These are phyloP conservation scores for Acridotheres tristis DNA, from an alignment of 2,797 vertebrate species.

Conservation along the genomic window DNA sequence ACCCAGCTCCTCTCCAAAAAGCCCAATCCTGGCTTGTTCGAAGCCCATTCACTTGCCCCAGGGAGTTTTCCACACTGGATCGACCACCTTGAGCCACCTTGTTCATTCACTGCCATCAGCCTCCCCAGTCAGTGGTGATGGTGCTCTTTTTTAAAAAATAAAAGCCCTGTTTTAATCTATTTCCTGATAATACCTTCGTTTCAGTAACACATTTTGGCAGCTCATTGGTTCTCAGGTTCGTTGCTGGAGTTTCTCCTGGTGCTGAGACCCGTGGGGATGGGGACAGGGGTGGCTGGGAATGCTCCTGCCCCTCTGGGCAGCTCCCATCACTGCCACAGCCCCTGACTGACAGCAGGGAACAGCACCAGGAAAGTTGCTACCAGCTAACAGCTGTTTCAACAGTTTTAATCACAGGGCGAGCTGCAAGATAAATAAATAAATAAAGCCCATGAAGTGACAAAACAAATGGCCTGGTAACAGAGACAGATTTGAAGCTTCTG, in stretches of 20 bases:
- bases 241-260: background rate
- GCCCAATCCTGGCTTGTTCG: fast-evolving
- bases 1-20: background rate
- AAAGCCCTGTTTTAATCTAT: background rate
- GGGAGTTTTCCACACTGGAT: background rate
- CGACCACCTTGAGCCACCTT: fast-evolving
- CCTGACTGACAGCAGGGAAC: background rate
- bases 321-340: fast-evolving
- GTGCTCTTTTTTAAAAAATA: background rate
- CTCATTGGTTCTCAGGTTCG: too few species aligned
- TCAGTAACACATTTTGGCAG: background rate
- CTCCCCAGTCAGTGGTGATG: fast-evolving
- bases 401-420: slow-evolving; percentile 35
- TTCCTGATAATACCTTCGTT: background rate
- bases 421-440: slow-evolving; percentile 64
- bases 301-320: background rate
- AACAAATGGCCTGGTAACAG: slow-evolving; percentile 39
- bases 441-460: slow-evolving; percentile 49
- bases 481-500: slow-evolving; percentile 63
- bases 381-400: slow-evolving; percentile 58
- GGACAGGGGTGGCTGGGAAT: background rate
- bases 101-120: background rate
- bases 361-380: background rate
- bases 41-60: background rate
- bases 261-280: background rate